Conservation (phyloP, 2,888 invertebrate genomes). For the Clostera curtula region DNA sequence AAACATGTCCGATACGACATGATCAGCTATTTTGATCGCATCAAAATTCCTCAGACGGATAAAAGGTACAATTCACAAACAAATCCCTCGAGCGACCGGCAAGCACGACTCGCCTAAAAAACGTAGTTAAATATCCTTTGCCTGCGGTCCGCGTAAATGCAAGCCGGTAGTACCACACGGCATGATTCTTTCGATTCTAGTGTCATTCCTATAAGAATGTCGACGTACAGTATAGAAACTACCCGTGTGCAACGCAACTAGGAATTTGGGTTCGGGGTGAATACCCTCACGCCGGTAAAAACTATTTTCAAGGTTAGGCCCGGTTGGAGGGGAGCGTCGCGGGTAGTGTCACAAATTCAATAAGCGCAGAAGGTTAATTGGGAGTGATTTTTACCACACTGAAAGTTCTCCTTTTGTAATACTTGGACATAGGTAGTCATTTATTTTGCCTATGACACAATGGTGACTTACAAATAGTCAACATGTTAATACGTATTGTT, state of each 20-base stretch:
- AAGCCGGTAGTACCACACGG: slow-evolving; percentile 35
- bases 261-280: slow-evolving; percentile 73
- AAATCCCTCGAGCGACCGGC: slow-evolving; percentile 48
- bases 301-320: slow-evolving; percentile 74
- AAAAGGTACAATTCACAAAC: slow-evolving; percentile 47
- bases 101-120: slow-evolving; percentile 60
- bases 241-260: slow-evolving; percentile 55
- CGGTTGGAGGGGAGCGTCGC: slow-evolving; percentile 65
- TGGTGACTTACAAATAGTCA: too few relatives aligned
- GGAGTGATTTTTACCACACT: too few relatives aligned
- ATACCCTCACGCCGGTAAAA: slow-evolving; percentile 73
- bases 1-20: slow-evolving; percentile 22
- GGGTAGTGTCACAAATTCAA: too few relatives aligned
- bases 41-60: slow-evolving; percentile 44
- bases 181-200: slow-evolving; percentile 27
- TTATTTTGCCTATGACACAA: too few relatives aligned
- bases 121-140: slow-evolving; percentile 69
- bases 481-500: too few relatives aligned
- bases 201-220: slow-evolving; percentile 47
- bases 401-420: too few relatives aligned
- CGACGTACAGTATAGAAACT: slow-evolving; percentile 32
- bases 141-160: slow-evolving; percentile 52
- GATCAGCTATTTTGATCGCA: slow-evolving; percentile 40
- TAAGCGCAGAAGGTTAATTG: too few relatives aligned
- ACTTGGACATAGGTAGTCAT: too few relatives aligned